These are phyloP conservation scores for Calliphora vomitoria DNA, from an alignment of 2,888 invertebrate genomes.

Conservation along the genomic window DNA sequence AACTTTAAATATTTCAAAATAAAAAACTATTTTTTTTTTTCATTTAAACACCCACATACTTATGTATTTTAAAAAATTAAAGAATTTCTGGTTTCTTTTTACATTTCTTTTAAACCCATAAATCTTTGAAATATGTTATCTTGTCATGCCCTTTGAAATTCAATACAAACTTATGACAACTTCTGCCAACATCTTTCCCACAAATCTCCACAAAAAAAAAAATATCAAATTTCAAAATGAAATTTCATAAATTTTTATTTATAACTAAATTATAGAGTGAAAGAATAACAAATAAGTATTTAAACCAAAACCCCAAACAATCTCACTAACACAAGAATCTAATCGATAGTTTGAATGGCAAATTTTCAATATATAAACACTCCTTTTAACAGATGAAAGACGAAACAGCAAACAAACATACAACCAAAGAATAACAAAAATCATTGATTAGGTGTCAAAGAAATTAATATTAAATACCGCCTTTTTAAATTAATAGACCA, in stretches of 20 bases:
- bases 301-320: background rate
- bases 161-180: conserved; percentile 25
- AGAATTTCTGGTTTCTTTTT: background rate
- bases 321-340: background rate
- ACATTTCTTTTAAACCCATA: background rate
- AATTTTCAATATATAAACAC: background rate
- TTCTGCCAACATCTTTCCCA: background rate
- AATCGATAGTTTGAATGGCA: conserved; percentile 17
- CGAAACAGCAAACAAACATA: background rate
- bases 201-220: conserved; percentile 1
- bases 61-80: background rate
- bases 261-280: conserved; percentile 47
- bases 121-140: background rate
- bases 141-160: conserved; percentile 4
- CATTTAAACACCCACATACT: conserved; percentile 7
- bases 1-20: background rate
- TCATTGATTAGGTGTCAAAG: conserved; percentile 72
- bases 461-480: conserved; percentile 68
- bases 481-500: conserved; percentile 66
- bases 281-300: background rate
- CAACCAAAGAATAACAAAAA: background rate
- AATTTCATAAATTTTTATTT: conserved; percentile 10
- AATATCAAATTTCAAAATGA: conserved; percentile 49
- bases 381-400: background rate
- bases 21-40: background rate